Conservation (phyloP, 2,797 vertebrate species). For the Setipinna tenuifilis region DNA sequence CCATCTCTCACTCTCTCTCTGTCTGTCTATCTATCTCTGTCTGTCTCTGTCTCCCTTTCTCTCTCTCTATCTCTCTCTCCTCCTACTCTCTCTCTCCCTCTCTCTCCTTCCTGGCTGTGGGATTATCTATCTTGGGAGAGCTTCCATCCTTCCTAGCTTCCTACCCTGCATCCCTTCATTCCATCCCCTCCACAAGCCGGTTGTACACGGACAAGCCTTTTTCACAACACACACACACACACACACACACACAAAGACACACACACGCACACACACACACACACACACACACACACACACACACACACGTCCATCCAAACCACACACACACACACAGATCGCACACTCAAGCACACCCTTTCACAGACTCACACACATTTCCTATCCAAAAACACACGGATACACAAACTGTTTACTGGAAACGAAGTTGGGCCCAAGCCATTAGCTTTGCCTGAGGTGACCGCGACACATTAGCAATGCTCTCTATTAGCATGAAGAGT, state of each 20-base stretch:
- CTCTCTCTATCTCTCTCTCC: not conserved
- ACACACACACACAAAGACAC: not conserved
- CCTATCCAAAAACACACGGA: not conserved
- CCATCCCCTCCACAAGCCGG: constrained; percentile 40
- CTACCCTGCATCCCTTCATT: constrained; percentile 28
- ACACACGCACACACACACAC: not conserved
- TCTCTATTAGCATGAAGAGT: constrained; percentile 23
- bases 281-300: constrained; percentile 1
- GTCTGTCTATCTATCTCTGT: constrained; percentile 35
- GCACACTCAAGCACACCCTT: not conserved
- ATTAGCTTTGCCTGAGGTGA: constrained; percentile 24
- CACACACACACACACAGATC: not conserved
- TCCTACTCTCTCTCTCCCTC: constrained; percentile 43
- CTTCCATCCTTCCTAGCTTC: constrained; percentile 47
- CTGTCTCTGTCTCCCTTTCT: constrained; percentile 20
- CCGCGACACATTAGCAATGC: constrained; percentile 39
- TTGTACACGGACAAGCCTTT: constrained; percentile 31
- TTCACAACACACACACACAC: not conserved
- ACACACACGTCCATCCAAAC: not conserved
- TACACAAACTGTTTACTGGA: not conserved
- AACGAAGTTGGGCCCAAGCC: not conserved
- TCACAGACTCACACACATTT: not conserved
- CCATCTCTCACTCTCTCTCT: constrained; percentile 33
- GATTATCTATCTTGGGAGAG: constrained; percentile 56
- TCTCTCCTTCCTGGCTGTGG: constrained; percentile 47